Percentiles rank a stretch among this genome's conserved stretches.
These are phyloP conservation scores for Dendroctonus valens DNA, from an alignment of 1,140 invertebrate genomes.

Conservation along the genomic window DNA sequence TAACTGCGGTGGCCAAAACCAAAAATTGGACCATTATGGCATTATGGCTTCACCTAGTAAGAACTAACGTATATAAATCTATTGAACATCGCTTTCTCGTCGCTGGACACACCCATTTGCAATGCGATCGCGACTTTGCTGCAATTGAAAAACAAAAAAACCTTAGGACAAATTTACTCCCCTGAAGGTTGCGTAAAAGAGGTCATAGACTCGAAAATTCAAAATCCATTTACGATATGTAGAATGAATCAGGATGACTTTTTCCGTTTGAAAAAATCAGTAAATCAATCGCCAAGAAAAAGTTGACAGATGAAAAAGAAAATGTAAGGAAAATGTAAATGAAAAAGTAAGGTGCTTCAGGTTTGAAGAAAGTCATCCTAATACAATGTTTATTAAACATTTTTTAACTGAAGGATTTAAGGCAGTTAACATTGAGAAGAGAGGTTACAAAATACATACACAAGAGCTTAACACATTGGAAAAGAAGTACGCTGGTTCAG, in stretches of 20 bases:
- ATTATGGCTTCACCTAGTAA: neutral
- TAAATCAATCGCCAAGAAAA: neutral
- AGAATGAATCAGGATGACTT: neutral
- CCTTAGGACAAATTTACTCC: slow-evolving; percentile 1
- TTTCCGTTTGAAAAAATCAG: neutral
- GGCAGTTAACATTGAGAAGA: slow-evolving; percentile 2
- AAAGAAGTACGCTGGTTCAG: neutral
- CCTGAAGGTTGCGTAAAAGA: slow-evolving; percentile 9
- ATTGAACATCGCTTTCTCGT: too few relatives aligned
- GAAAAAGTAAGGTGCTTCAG: neutral
- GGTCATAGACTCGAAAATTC: slow-evolving; percentile 3
- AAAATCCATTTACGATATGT: slow-evolving; percentile 7
- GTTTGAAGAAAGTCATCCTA: neutral
- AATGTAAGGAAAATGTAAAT: neutral
- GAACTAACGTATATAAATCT: too few relatives aligned
- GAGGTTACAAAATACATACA: neutral
- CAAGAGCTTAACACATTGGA: slow-evolving; percentile 1
- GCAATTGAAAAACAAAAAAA: slow-evolving; percentile 7
- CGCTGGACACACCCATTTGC: slow-evolving; percentile 7
- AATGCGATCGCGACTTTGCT: slow-evolving; percentile 7
- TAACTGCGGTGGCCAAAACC: slow-evolving; percentile 9
- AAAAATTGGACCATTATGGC: slow-evolving; percentile 6
- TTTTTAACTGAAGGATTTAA: slow-evolving; percentile 8
- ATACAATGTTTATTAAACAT: neutral
- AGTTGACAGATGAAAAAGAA: slow-evolving; percentile 9